Base-by-base conservation (phyloP, 2,888 invertebrate species). In the Boloria selene region DNA sequence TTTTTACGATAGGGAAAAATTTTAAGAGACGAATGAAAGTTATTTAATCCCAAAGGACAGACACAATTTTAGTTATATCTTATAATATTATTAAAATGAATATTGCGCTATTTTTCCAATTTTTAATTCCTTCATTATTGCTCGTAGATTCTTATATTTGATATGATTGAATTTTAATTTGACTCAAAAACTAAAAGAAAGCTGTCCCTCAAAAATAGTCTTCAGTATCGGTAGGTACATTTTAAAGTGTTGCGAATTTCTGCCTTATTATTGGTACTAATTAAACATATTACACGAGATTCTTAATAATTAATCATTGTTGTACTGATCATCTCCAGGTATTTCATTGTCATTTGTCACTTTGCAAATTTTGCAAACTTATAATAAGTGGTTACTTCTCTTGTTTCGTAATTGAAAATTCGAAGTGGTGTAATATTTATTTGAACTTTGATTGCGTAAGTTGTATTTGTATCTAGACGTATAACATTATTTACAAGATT, bases 221-320 rank as follows among this genome's bases (percentile, higher is more conserved):
- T 87, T 83, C 82, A 87, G 81, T 80, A 82, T 87, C 3, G 83
- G 78, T 13, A 87, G 83, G 78, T 13, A 87, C 77, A 72, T 79
- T 81, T 63, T 81, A 77, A 56, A 87, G 69, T 17, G 87, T 66
- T 4, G 84, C 83, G 5, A 78, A 74, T 70, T 80, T 85, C 73
- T 80, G 87, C 74, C 79, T 85, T 13, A 73, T 74, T 1, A 77
- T 75, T 52, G 78, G 52, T 50, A 79, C 66, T 47, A 18, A 47
- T 31, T 76, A n/a, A n/a, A n/a, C n/a, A 77, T 44, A 83, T 68
- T 1, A 86, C 83, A 71, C 86, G 79, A 4, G 85, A 87, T 59
- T 83, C 79, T 44, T 64, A 58, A n/a, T n/a, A n/a, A n/a, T 56
- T 69, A 69, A 45, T 74, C 76, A 13, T 83, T 80, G 49, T 58